These are phyloP conservation scores for Orientallactaga sibirica DNA, from an alignment of 2,797 vertebrate genomes.

Conservation along the genomic window DNA sequence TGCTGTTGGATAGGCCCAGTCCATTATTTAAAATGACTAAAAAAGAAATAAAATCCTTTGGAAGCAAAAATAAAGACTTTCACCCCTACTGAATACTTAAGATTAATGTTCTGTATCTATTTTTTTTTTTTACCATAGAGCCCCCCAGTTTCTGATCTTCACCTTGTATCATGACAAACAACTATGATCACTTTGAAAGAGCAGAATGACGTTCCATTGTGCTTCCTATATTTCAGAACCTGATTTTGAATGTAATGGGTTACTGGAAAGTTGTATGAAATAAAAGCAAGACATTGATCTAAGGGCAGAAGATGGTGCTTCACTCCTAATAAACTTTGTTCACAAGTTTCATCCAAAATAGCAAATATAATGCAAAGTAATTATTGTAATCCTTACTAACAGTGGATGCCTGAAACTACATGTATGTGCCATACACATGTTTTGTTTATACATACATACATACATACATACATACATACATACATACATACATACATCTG, in stretches of 20 bases:
- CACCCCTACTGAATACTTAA: neutral
- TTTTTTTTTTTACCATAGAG: neutral
- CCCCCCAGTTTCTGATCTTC: neutral
- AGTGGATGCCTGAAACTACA: neutral
- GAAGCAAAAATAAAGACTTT: conserved; percentile 51
- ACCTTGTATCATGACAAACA: conserved; percentile 3
- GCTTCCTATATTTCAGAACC: conserved; percentile 17
- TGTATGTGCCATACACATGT: neutral
- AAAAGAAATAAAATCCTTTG: conserved; percentile 44
- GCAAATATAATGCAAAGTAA: conserved; percentile 36
- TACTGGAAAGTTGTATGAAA: conserved; percentile 37
- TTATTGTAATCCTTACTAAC: neutral
- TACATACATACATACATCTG: neutral
- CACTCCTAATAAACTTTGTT: conserved; percentile 42
- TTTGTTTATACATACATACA: neutral
- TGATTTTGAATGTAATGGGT: conserved; percentile 56
- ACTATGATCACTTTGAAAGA: conserved; percentile 51
- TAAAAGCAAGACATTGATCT: neutral
- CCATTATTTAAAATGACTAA: conserved; percentile 46
- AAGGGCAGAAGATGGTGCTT: conserved; percentile 10
- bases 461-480: neutral
- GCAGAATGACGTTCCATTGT: conserved; percentile 29
- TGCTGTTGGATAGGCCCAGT: neutral
- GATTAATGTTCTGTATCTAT: neutral
- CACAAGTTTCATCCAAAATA: conserved; percentile 44